Percentiles rank a stretch among this genome's conserved stretches.
Conservation (phyloP, 2,113 vertebrate species). For the Xyrauchen texanus region DNA sequence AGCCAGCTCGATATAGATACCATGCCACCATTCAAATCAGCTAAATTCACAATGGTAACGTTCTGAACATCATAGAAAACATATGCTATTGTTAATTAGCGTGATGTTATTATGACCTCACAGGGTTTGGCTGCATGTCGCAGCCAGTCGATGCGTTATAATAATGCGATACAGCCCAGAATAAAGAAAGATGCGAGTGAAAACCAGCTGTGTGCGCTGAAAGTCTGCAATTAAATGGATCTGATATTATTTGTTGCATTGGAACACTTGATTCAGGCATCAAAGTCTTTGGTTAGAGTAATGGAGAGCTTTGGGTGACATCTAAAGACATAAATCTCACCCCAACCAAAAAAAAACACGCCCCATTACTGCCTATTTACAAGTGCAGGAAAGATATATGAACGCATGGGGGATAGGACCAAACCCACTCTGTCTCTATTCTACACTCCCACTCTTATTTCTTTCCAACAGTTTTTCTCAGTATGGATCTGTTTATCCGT, state of each 20-base stretch:
- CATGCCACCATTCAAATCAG: no score
- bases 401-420: slow-evolving; percentile 61
- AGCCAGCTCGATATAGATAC: no score
- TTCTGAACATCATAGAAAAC: not conserved
- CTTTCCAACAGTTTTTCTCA: no score
- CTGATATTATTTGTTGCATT: slow-evolving; percentile 54
- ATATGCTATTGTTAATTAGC: slow-evolving; percentile 17
- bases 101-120: slow-evolving; percentile 36
- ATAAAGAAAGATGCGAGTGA: not conserved
- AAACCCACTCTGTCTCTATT: slow-evolving; percentile 22
- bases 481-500: slow-evolving; percentile 30
- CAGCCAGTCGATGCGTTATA: not conserved
- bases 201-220: slow-evolving; percentile 41
- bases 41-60: no score
- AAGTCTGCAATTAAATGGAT: slow-evolving; percentile 47
- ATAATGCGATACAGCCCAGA: not conserved
- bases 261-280: slow-evolving; percentile 44
- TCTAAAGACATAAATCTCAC: slow-evolving; percentile 62
- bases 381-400: slow-evolving; percentile 57
- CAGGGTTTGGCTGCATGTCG: slow-evolving; percentile 16
- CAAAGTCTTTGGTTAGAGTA: slow-evolving; percentile 49
- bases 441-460: no score
- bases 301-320: slow-evolving; percentile 47
- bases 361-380: slow-evolving; percentile 68
- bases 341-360: slow-evolving; percentile 62